Evolutionary conservation across 2,888 invertebrate genomes (phyloP), one percentile per base, ranked within the genome.

Genomic region (Cerceris rybyensis): DNA sequence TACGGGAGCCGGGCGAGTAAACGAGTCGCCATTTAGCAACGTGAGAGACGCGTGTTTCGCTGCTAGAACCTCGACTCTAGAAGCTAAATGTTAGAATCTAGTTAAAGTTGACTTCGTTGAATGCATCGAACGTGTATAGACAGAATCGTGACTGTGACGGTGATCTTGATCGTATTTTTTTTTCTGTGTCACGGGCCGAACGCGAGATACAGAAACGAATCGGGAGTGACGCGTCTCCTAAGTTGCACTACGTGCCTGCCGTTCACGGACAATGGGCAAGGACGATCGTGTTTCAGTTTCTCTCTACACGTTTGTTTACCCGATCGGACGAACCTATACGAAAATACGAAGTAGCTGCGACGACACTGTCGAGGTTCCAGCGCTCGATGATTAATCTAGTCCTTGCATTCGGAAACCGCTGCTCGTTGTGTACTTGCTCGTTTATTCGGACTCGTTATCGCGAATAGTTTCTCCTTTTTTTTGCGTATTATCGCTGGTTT

Each of bases 21-120:
- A 82, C 85, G 82, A 85, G 80, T 81, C 75, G 82, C 80, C 70
- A 65, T 83, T 81, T 85, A 82, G 76, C 75, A 75, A 81, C 75
- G 80, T 67, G 80, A 76, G 84, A 75, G 78, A 80, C 69, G 69
- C 61, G 70, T 65, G 61, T 72, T 39, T 67, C 52, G 42, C 8
- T 14, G 14, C 68, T 60, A 60, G n/a, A n/a, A n/a, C n/a, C n/a
- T n/a, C n/a, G n/a, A n/a, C n/a, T n/a, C n/a, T n/a, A n/a, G 52
- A 39, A 9, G 2, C 43, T 28, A 28, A 4, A 28, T 2, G 28
- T 28, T 28, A 1, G 28, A 28, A 28, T 1, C 28, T 28, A 57
- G 42, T 17, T 16, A 39, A 8, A 42, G 17, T 57, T 7, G 52
- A n/a, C 58, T 14, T 59, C 49, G 46, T 9, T 16, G 52, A 28